phyloP scores from a whole-genome alignment of 2,888 invertebrate species.

The Lagria hirta region DNA sequence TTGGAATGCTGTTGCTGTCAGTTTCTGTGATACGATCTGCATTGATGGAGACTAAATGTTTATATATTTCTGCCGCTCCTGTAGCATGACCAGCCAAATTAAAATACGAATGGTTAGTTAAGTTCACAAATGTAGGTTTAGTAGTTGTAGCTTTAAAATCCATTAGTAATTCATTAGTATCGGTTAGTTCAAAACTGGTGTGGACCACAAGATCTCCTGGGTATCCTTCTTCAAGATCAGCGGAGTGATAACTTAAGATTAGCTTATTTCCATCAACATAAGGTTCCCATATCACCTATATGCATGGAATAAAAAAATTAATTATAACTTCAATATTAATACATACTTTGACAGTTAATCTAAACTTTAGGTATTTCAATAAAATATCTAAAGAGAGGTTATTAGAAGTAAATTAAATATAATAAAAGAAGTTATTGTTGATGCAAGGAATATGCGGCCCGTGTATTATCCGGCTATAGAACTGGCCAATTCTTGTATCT shows the following conservation, averaged over 20 bases:
- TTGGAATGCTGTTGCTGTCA: constrained; percentile 70
- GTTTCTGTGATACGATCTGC: constrained; percentile 75
- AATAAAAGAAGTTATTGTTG: too few relatives aligned
- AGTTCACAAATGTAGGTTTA: constrained; percentile 80
- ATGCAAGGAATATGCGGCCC: too few relatives aligned
- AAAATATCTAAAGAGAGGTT: too few relatives aligned
- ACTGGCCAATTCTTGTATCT: too few relatives aligned
- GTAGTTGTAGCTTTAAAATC: constrained; percentile 74
- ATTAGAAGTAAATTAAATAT: too few relatives aligned
- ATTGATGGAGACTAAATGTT: constrained; percentile 71
- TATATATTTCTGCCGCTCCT: constrained; percentile 64
- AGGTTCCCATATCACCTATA: constrained; percentile 69
- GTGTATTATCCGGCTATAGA: too few relatives aligned
- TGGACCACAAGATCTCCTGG: constrained; percentile 79
- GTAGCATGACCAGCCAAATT: constrained; percentile 89
- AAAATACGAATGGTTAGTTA: constrained; percentile 89
- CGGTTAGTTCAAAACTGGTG: constrained; percentile 69
- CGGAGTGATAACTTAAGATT: constrained; percentile 72
- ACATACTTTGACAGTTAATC: too few relatives aligned
- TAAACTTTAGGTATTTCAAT: too few relatives aligned
- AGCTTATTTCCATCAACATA: constrained; percentile 64
- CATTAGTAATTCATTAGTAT: constrained; percentile 73
- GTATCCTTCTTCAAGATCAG: constrained; percentile 83
- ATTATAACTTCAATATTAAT: constrained; percentile 1
- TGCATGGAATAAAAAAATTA: constrained; percentile 2